Conservation (phyloP, 1,140 invertebrate genomes). For the Polypedilum vanderplanki region DNA sequence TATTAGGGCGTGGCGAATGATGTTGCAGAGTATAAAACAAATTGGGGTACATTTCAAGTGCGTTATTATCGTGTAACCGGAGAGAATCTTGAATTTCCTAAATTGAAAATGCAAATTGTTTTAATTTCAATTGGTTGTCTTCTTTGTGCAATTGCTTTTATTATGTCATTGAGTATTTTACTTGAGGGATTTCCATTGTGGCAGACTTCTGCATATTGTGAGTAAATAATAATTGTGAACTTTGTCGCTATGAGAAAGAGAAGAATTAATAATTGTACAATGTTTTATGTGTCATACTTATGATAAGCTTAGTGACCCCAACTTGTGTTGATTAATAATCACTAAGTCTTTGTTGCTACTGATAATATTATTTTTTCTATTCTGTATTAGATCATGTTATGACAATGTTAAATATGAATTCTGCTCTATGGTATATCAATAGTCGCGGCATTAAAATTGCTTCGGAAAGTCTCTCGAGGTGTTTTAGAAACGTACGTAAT, state of each 20-base stretch:
- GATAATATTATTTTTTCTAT: not conserved
- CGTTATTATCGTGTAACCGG: conserved; percentile 49
- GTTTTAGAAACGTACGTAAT: conserved; percentile 44
- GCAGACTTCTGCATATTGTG: conserved; percentile 52
- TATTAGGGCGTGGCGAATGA: conserved; percentile 48
- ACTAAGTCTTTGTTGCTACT: not conserved
- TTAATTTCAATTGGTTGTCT: conserved; percentile 53
- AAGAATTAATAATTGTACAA: not conserved
- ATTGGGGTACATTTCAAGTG: conserved; percentile 52
- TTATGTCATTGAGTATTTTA: conserved; percentile 49
- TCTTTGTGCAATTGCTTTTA: conserved; percentile 49
- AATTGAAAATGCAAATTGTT: conserved; percentile 49
- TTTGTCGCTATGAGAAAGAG: no score
- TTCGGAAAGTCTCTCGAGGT: conserved; percentile 46
- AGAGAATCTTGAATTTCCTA: conserved; percentile 51
- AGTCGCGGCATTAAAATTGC: conserved; percentile 54
- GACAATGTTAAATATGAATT: conserved; percentile 59
- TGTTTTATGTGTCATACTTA: not conserved
- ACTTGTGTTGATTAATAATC: not conserved
- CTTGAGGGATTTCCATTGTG: conserved; percentile 50
- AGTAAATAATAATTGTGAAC: not conserved
- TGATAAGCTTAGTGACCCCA: not conserved
- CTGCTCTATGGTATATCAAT: conserved; percentile 57
- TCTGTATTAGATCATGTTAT: conserved; percentile 47
- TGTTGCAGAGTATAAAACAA: conserved; percentile 56